Conservation (phyloP, 1,140 invertebrate species). For the Apis cerana region DNA sequence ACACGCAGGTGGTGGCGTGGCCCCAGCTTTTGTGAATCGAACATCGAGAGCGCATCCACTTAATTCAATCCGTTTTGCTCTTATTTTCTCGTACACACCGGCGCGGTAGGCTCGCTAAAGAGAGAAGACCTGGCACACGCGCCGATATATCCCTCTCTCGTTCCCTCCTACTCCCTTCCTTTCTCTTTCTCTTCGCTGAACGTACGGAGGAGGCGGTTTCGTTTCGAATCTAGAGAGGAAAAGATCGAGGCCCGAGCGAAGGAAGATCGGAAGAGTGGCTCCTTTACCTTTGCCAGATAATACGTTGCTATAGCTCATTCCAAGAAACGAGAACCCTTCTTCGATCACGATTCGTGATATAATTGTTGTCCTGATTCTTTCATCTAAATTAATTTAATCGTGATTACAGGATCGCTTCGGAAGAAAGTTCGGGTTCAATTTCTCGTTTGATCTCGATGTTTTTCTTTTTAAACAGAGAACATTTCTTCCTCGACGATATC, state of each 20-base stretch:
- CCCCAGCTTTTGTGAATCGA: conserved; percentile 36
- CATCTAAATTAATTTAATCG: too few relatives aligned
- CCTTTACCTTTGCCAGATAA: conserved; percentile 38
- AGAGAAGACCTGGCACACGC: conserved; percentile 66
- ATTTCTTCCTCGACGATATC: too few relatives aligned
- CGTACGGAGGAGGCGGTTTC: conserved; percentile 50
- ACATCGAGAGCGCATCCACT: conserved; percentile 25
- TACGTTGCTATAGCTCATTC: conserved; percentile 56
- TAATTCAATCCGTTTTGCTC: conserved; percentile 38
- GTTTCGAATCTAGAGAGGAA: conserved; percentile 42
- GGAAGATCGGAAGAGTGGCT: conserved; percentile 45
- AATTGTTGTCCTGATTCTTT: too few relatives aligned
- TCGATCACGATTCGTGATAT: neutral
- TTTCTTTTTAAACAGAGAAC: too few relatives aligned
- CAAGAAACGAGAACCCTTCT: conserved; percentile 50
- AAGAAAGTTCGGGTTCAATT: too few relatives aligned
- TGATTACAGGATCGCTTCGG: too few relatives aligned
- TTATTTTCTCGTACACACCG: conserved; percentile 35
- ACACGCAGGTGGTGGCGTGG: conserved; percentile 25
- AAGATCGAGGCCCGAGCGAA: conserved; percentile 4
- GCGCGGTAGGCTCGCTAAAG: conserved; percentile 48
- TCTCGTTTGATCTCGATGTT: too few relatives aligned
- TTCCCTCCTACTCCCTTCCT: conserved; percentile 2
- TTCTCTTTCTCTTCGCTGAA: conserved; percentile 37
- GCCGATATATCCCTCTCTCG: conserved; percentile 44